Evolutionary conservation across 2,797 vertebrate genomes (phyloP).

Genomic region (Valencia hispanica): DNA sequence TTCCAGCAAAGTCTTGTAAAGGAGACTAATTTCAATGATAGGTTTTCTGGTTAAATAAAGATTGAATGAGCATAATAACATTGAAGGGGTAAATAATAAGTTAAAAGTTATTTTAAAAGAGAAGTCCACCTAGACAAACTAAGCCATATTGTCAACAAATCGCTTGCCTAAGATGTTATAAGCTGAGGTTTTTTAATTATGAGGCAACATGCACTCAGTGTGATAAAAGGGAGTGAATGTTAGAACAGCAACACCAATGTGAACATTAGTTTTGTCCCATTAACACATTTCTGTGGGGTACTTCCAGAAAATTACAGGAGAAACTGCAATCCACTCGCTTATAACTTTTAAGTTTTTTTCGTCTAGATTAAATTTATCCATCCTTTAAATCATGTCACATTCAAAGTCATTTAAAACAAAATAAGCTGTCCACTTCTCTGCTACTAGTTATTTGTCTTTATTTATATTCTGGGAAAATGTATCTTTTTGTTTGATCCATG

Average conservation of each 20-base stretch:
- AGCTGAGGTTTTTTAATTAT: conserved; percentile 8
- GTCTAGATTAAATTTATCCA: not conserved
- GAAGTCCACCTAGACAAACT: not conserved
- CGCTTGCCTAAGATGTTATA: not conserved
- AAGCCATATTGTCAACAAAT: not conserved
- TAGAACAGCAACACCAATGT: not conserved
- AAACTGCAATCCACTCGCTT: not conserved
- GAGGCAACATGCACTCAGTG: not conserved
- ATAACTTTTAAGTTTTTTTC: conserved; percentile 23
- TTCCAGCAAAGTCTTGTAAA: not conserved
- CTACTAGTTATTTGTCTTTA: conserved; percentile 28
- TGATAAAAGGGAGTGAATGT: not conserved
- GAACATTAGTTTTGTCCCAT: not conserved
- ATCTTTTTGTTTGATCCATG: not conserved
- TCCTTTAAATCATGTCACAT: too few relatives aligned
- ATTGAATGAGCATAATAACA: not conserved
- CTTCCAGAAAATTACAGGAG: not conserved
- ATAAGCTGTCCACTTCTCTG: conserved; percentile 16
- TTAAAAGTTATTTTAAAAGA: not conserved
- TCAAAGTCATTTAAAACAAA: not conserved
- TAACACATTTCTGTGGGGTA: not conserved
- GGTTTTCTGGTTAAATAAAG: not conserved
- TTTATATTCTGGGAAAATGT: conserved; percentile 3
- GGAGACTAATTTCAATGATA: not conserved
- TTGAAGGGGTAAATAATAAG: not conserved